phyloP scores from a whole-genome alignment of 2,888 invertebrate genomes.

The Patella ulyssiponensis region DNA sequence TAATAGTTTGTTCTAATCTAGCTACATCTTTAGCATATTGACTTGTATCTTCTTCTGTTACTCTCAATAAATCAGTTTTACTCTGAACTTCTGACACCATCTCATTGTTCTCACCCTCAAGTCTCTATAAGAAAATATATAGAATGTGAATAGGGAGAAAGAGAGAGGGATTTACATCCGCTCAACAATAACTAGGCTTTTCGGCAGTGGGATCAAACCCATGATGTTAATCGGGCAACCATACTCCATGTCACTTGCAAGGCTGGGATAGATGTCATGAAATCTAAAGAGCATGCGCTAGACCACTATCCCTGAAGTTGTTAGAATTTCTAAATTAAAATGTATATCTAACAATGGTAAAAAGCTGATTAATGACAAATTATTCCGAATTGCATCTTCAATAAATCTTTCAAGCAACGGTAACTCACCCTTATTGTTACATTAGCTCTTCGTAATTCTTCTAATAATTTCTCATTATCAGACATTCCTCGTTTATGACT shows the following conservation, averaged over 20 bases:
- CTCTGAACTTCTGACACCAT: constrained; percentile 49
- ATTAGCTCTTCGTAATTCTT: constrained; percentile 57
- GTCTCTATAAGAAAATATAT: constrained; percentile 40
- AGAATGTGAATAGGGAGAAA: background rate
- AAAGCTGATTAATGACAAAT: too few relatives aligned
- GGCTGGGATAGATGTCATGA: too few relatives aligned
- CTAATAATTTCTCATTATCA: constrained; percentile 60
- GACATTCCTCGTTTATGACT: constrained; percentile 62
- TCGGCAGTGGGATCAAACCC: too few relatives aligned
- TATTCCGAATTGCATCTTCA: too few relatives aligned
- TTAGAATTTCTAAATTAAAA: too few relatives aligned
- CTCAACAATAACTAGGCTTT: too few relatives aligned
- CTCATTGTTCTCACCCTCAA: constrained; percentile 52
- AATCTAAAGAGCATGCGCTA: too few relatives aligned
- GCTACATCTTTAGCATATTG: constrained; percentile 46
- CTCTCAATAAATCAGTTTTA: constrained; percentile 48
- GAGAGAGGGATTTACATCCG: background rate
- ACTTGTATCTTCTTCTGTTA: constrained; percentile 50
- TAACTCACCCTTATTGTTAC: constrained; percentile 46
- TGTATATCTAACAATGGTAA: too few relatives aligned
- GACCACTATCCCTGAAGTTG: too few relatives aligned
- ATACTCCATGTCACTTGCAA: too few relatives aligned
- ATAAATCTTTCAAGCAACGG: background rate
- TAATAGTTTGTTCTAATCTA: constrained; percentile 50
- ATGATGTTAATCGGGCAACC: too few relatives aligned